Evolutionary conservation across 2,888 invertebrate genomes (phyloP), one percentile per base, ranked within the genome.

Genomic region (Ommatoiulus sabulosus): DNA sequence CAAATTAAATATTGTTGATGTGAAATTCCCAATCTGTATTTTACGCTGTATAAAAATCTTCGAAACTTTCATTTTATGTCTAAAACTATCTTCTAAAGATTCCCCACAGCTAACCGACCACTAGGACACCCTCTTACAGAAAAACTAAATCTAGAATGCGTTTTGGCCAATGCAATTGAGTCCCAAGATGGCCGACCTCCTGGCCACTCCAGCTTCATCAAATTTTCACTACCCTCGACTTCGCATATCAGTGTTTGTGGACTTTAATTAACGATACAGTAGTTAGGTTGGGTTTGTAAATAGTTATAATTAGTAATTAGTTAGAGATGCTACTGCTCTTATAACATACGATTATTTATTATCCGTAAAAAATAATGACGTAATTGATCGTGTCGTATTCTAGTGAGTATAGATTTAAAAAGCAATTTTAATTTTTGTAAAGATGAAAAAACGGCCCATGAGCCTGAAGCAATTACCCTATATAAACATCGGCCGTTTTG

Each of bases 211-310:
- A 72, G 20, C 20, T 20, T n/a, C 20, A 72, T 24, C 20, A 1
- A 24, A 3, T 72, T 72, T n/a, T 72, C 24, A 72, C 63, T 7
- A 72, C 72, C 72, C 72, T 72, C n/a, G 72, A 24, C 20, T 72
- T 7, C 63, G 63, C 63, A 63, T 63, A 63, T 63, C 63, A 63
- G 63, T 63, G 17, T 17, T 63, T 24, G 72, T 72, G 72, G 72
- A 20, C 72, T 24, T 24, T n/a, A n/a, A 72, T 72, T 72, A 72
- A 72, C 72, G 72, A 72, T 12, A 24, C 24, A 20, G 24, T 12
- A 72, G 24, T 20, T 72, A 72, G 72, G 20, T n/a, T 72, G 72
- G 72, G 20, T 72, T 72, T 72, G 72, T 72, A 72, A 72, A 72
- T 72, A 72, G 72, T 72, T n/a, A n/a, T 72, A 17, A 63, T 63